Evolutionary conservation across 2,888 invertebrate genomes (phyloP).

Genomic region (Phorcus lineatus): DNA sequence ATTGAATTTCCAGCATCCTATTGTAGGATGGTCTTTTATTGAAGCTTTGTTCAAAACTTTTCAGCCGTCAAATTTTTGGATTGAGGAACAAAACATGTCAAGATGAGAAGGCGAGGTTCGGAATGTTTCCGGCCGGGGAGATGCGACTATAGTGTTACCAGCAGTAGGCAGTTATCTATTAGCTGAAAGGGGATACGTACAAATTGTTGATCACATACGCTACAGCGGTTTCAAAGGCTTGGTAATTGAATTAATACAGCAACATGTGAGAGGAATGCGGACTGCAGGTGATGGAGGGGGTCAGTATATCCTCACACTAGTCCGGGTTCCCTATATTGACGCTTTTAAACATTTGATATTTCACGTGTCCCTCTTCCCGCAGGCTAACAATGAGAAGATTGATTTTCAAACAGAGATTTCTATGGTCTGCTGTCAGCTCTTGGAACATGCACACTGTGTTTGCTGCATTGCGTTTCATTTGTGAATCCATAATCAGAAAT

Average conservation of each 20-base stretch:
- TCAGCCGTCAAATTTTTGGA: conserved; percentile 20
- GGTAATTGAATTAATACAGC: conserved; percentile 14
- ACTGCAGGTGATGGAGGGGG: too few relatives aligned
- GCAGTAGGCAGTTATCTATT: not conserved
- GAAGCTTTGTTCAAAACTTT: not conserved
- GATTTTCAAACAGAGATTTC: too few relatives aligned
- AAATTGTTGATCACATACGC: not conserved
- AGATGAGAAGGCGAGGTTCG: conserved; percentile 8
- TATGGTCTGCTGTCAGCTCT: too few relatives aligned
- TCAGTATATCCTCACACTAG: too few relatives aligned
- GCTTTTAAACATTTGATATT: too few relatives aligned
- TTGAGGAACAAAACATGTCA: conserved; percentile 19
- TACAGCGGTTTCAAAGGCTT: conserved; percentile 8
- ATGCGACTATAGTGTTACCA: conserved; percentile 4
- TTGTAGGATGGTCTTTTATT: not conserved
- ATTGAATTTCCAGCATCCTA: not conserved
- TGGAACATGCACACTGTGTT: too few relatives aligned
- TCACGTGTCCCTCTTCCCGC: too few relatives aligned
- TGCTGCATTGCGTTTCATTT: too few relatives aligned
- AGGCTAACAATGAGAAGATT: too few relatives aligned
- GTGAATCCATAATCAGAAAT: too few relatives aligned
- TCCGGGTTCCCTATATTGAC: too few relatives aligned
- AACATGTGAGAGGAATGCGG: not conserved
- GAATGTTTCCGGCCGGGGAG: conserved; percentile 12
- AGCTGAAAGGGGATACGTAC: conserved; percentile 11